Conservation (phyloP, 2,888 invertebrate species). For the Eudemis profundana region DNA sequence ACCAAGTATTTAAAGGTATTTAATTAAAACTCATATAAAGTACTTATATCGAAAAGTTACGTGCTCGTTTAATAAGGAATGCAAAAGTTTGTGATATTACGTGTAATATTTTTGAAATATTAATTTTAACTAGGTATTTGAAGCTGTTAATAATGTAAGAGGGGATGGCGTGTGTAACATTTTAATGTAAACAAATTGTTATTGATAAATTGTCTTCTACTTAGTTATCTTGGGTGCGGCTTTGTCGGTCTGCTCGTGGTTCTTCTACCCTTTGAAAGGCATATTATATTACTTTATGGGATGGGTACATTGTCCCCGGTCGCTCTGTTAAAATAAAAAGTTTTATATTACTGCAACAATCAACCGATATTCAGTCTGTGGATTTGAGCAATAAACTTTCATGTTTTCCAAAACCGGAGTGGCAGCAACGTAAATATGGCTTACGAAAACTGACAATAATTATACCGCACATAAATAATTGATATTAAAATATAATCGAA, state of each 20-base stretch:
- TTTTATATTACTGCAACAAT: neutral
- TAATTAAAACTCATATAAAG: conserved; percentile 43
- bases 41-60: conserved; percentile 33
- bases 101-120: conserved; percentile 36
- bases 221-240: conserved; percentile 14
- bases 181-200: conserved; percentile 25
- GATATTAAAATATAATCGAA: too few relatives aligned
- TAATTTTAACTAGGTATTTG: conserved; percentile 18
- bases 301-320: neutral
- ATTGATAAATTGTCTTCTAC: conserved; percentile 25
- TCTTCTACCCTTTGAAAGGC: neutral
- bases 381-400: too few relatives aligned
- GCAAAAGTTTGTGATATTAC: conserved; percentile 30
- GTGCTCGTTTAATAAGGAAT: conserved; percentile 34
- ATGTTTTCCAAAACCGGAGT: too few relatives aligned
- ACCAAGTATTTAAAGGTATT: conserved; percentile 36
- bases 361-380: too few relatives aligned
- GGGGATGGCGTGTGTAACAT: conserved; percentile 18
- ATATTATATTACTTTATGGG: neutral
- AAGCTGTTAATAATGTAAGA: neutral
- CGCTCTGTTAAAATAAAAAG: neutral
- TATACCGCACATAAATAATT: too few relatives aligned
- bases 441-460: too few relatives aligned
- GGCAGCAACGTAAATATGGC: too few relatives aligned
- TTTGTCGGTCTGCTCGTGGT: neutral